A percentile compares a stretch with the other conserved stretches of the same genome.
Evolutionary conservation across 2,888 invertebrate genomes (phyloP).

Genomic region (Drosophila leonis): DNA sequence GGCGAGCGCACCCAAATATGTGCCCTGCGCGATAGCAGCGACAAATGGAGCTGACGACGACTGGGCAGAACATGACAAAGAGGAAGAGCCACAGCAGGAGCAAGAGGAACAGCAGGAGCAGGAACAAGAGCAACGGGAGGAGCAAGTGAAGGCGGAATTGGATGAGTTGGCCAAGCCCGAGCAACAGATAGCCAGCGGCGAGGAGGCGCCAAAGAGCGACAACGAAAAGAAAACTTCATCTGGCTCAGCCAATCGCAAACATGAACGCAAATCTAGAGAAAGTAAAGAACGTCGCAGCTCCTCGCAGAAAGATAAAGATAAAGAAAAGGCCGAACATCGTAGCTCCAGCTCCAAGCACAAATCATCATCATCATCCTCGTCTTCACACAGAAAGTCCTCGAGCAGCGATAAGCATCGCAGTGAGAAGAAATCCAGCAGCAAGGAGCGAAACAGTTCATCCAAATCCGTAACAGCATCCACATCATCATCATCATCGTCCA

Average conservation of each 20-base stretch:
- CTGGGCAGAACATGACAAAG: conserved; percentile 20
- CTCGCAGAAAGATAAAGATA: conserved; percentile 42
- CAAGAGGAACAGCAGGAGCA: conserved; percentile 5
- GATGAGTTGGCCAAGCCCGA: conserved; percentile 14
- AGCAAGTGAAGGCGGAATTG: conserved; percentile 2
- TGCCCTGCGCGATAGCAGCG: conserved; percentile 65
- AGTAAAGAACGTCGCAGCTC: conserved; percentile 28
- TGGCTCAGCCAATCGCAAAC: conserved; percentile 20
- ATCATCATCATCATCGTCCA: conserved; percentile 50
- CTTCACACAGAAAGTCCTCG: conserved; percentile 57
- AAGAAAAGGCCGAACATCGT: conserved; percentile 42
- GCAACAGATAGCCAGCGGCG: conserved; percentile 4
- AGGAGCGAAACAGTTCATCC: conserved; percentile 47
- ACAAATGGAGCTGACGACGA: conserved; percentile 36
- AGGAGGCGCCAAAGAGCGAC: conserved; percentile 35
- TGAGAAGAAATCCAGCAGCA: conserved; percentile 45
- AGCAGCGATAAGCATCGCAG: conserved; percentile 58
- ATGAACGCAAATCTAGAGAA: conserved; percentile 52
- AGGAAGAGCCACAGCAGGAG: conserved; percentile 2
- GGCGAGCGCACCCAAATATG: conserved; percentile 79
- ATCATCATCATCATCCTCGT: conserved; percentile 52
- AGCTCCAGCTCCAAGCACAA: conserved; percentile 65
- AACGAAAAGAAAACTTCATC: conserved; percentile 21
- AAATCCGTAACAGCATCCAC: conserved; percentile 24
- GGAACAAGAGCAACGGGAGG: not conserved